Evolutionary conservation across 2,797 vertebrate genomes (phyloP).

Genomic region (Pantherophis vulpinus): DNA sequence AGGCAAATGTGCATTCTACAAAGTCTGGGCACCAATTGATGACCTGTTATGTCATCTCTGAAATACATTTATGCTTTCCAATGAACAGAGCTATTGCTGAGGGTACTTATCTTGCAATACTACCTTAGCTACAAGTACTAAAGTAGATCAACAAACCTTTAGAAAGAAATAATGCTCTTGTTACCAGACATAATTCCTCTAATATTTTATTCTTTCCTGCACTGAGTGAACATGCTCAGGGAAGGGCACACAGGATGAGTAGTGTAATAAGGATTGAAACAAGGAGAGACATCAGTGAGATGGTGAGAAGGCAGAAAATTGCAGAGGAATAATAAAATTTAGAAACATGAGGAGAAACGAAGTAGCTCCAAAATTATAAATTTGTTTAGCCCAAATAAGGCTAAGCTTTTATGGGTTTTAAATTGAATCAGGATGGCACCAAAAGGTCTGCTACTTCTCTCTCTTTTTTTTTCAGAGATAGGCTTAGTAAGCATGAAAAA

Average conservation of each 20-base stretch:
- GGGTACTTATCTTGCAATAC: background rate
- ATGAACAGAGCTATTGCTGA: background rate
- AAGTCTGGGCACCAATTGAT: background rate
- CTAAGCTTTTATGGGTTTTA: background rate
- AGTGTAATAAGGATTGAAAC: background rate
- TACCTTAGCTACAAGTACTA: constrained; percentile 2
- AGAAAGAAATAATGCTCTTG: background rate
- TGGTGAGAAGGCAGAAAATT: background rate
- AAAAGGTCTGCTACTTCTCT: background rate
- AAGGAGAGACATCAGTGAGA: background rate
- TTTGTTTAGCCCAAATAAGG: background rate
- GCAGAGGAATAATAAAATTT: background rate
- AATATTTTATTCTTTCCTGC: constrained; percentile 17
- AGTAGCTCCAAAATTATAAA: background rate
- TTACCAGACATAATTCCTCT: constrained; percentile 9
- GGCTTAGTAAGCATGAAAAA: background rate
- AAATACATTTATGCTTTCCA: constrained; percentile 12
- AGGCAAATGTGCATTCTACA: background rate
- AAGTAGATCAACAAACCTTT: constrained; percentile 7
- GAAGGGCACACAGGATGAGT: constrained; percentile 6
- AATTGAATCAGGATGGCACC: background rate
- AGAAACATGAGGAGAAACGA: background rate
- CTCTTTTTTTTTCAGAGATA: background rate
- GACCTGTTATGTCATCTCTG: background rate
- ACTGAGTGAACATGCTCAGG: background rate